Base-by-base conservation (phyloP, 64 coral and sea anemone species). In the Acropora yongei region DNA sequence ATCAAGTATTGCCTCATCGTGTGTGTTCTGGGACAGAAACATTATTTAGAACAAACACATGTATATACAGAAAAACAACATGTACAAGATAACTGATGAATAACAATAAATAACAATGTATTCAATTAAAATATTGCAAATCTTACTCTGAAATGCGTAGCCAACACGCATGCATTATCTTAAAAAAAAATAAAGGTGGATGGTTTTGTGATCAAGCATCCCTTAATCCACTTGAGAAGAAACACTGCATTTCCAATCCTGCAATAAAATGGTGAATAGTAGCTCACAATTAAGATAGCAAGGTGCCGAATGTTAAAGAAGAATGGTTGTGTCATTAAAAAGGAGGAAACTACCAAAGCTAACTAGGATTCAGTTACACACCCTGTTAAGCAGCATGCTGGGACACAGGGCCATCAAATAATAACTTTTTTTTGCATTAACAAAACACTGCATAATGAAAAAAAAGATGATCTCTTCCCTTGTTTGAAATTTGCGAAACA, bases 231-330 rank as follows among this genome's bases (percentile, higher is more conserved):
- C 58, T 79, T 93, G 53, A 93, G 49, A 41, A 89, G 46, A 57
- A 60, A 89, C 14, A 89, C 88, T 51, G 88, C 88, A 89, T 92
- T 92, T 60, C 73, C 80, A 92, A 92, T 86, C 68, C 90, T 92
- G 73, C 17, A 92, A 84, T 20, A 10, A 74, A 19, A 82, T 1
- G 13, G 42, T 55, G 51, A 55, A 55, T 55, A 55, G 51, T 55
- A 55, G 51, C 51, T 55, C 51, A 55, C 1, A 55, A 55, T 55
- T 55, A 46, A 39, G 51, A 89, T 41, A 8, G 0, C 60, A 63
- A 16, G 60, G 60, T 63, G 60, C 60, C 0, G 60, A 63, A 63
- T 63, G 60, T 63, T 63, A 63, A 63, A 63, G 60, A 63, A 63
- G 11, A 63, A 63, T 63, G 60, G 60, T 63, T 63, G 6, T 63